Base-by-base conservation (phyloP, 2,797 vertebrate species). In the Emydoidea blandingii region DNA sequence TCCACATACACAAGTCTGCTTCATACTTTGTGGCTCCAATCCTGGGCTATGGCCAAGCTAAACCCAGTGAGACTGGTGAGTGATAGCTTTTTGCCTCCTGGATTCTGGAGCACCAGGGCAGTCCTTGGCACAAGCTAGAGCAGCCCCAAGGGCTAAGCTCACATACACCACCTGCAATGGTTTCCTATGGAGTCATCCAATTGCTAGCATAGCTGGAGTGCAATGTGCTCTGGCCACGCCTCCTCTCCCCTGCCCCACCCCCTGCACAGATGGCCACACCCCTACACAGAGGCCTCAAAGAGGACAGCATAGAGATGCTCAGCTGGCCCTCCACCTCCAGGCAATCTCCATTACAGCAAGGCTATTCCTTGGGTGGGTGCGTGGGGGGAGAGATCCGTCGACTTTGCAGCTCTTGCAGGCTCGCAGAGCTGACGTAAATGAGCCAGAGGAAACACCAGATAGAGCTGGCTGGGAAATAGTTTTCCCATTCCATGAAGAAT, bases 371-470 rank as follows among this genome's bases (percentile, higher is more conserved):
- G 4, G 59, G 59, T 29, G 57, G 8, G 29, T 31, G 5, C 14
- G 1, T 27, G 27, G 4, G 19, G 74, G 4, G 25, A 44, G 44
- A 31, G 27, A 7, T 3, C 15, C 12, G 6, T 31, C 8, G 4
- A 14, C 27, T 78, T 29, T 49, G 44, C 44, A 47, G 27, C 27
- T 14, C 23, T 12, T 37, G 18, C 25, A 49, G 8, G 27, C 25
- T 49, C 7, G 7, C 25, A 29, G 44, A 78, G 14, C 23, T 29
- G 44, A 18, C 7, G 6, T 78, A 18, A 78, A 78, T 8, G 8
- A 47, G 44, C 74, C 74, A 78, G 44, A 29, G 44, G 15, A 10
- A 72, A 23, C 19, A 23, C n/a, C 65, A 72, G 34, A 41, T 72
- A 19, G 18, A 41, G 34, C n/a, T n/a, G 10, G 19, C 65, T 72